A percentile compares a stretch with the other conserved stretches of the same genome.
phyloP scores from a whole-genome alignment of 1,140 invertebrate genomes.

The Probaryconus sp. region DNA sequence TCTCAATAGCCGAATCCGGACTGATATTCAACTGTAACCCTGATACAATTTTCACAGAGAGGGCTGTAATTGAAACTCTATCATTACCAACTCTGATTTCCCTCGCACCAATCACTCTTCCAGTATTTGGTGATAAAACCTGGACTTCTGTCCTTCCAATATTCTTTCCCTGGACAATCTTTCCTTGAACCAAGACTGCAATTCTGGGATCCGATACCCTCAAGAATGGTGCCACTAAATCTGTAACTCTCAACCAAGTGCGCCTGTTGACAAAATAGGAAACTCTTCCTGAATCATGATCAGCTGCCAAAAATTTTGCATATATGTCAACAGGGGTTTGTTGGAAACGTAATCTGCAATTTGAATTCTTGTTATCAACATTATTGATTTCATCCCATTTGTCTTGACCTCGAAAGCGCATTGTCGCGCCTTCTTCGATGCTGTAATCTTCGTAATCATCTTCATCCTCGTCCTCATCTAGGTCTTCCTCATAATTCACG shows the following conservation, averaged over 20 bases:
- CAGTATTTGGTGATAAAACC: slow-evolving; percentile 93
- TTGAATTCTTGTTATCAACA: slow-evolving; percentile 73
- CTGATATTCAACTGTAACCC: slow-evolving; percentile 93
- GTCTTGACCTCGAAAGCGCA: slow-evolving; percentile 70
- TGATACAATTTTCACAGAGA: slow-evolving; percentile 93
- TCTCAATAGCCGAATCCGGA: slow-evolving; percentile 89
- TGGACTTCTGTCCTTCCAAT: slow-evolving; percentile 95
- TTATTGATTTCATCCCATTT: slow-evolving; percentile 79
- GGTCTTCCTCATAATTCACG: slow-evolving; percentile 54
- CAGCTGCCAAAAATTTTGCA: slow-evolving; percentile 91
- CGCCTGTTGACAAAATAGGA: slow-evolving; percentile 93
- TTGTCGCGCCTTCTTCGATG: slow-evolving; percentile 68
- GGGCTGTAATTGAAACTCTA: slow-evolving; percentile 88
- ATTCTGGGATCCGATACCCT: slow-evolving; percentile 93
- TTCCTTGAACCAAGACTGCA: slow-evolving; percentile 87
- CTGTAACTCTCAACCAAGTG: slow-evolving; percentile 92
- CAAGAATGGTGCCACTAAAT: slow-evolving; percentile 90
- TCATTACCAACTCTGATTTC: slow-evolving; percentile 95
- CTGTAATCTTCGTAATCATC: slow-evolving; percentile 70
- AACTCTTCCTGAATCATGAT: slow-evolving; percentile 93
- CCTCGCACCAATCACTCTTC: slow-evolving; percentile 92
- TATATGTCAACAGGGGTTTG: slow-evolving; percentile 93
- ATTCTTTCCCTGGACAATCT: slow-evolving; percentile 90
- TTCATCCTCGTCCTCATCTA: slow-evolving; percentile 61
- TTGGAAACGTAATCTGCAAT: slow-evolving; percentile 91